Conservation (phyloP, 2,113 vertebrate species). For the Prionailurus viverrinus region DNA sequence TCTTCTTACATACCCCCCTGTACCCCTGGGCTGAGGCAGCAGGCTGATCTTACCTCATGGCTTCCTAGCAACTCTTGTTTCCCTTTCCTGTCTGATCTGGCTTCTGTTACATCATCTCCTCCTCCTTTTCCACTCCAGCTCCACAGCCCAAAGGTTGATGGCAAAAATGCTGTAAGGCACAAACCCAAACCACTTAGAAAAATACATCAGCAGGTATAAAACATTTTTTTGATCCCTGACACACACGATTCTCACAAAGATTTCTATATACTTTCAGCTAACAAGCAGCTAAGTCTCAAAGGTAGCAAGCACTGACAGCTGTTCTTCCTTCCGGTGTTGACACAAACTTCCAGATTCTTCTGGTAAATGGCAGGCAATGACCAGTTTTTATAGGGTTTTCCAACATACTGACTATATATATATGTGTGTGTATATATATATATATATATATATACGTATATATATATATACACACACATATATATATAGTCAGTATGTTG, state of each 20-base stretch:
- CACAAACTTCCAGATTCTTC: neutral
- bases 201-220: neutral
- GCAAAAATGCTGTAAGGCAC: neutral
- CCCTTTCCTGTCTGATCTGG: neutral
- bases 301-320: neutral
- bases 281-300: neutral
- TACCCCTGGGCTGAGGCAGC: neutral
- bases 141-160: neutral
- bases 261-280: neutral
- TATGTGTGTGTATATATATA: neutral
- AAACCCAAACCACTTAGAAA: constrained; percentile 36
- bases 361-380: neutral
- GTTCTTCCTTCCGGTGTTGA: neutral
- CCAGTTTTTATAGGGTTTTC: neutral
- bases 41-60: neutral
- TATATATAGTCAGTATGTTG: neutral
- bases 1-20: neutral
- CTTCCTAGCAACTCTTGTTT: neutral
- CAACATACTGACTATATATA: neutral
- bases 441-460: accelerated
- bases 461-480: accelerated
- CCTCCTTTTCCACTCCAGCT: neutral
- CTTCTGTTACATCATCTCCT: neutral
- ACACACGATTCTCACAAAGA: neutral
- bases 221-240: neutral